These are phyloP conservation scores for Burhinus bistriatus DNA, from an alignment of 2,113 vertebrate genomes.

Conservation along the genomic window DNA sequence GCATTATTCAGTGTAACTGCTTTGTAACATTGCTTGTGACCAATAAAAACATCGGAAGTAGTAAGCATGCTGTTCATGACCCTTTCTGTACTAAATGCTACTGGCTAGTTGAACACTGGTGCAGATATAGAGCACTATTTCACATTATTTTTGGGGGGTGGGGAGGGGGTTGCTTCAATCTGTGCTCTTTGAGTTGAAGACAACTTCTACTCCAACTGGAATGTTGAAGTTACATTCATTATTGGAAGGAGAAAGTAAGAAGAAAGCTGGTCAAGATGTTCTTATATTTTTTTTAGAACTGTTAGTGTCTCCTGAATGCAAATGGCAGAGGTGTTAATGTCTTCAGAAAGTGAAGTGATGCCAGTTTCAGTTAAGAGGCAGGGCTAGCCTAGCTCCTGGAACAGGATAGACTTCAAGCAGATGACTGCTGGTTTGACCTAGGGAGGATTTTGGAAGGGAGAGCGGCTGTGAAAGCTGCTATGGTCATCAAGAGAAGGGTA, in stretches of 20 bases:
- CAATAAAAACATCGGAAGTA: slow-evolving; percentile 29
- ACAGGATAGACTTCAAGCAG: neutral
- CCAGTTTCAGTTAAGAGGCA: neutral
- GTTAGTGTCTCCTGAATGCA: neutral
- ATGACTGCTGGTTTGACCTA: neutral
- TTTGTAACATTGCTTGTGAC: slow-evolving; percentile 17
- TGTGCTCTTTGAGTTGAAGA: neutral
- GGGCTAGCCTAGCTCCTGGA: neutral
- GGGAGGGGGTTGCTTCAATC: neutral
- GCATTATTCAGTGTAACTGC: slow-evolving; percentile 37
- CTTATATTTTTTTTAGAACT: neutral
- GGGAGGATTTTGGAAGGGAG: neutral
- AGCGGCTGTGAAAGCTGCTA: neutral
- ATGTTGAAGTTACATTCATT: neutral
- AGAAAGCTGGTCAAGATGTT: neutral
- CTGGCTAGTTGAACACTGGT: neutral
- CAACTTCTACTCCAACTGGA: neutral
- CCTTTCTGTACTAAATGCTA: neutral
- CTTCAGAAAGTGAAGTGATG: neutral
- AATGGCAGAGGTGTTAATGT: neutral
- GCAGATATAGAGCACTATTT: neutral
- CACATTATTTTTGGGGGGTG: fast-evolving
- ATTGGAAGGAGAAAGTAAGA: neutral
- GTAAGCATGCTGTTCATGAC: neutral
- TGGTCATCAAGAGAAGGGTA: neutral